Evolutionary conservation across 1,140 invertebrate species (phyloP).

Genomic region (Tachypleus tridentatus): DNA sequence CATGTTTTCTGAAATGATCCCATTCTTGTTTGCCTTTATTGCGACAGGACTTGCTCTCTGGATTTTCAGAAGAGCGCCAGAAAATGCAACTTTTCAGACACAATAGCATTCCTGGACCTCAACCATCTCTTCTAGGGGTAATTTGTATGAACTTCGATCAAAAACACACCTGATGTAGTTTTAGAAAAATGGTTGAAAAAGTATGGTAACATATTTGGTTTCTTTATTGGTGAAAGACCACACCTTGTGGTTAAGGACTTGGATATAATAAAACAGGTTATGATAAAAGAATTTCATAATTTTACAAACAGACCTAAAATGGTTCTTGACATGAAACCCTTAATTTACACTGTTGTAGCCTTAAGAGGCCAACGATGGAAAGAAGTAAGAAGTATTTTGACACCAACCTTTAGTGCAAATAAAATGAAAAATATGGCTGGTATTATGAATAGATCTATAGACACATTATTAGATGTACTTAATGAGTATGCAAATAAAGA

Average conservation of each 20-base stretch:
- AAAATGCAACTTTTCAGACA: neutral
- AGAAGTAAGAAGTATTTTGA: slow-evolving; percentile 36
- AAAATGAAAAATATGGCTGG: slow-evolving; percentile 38
- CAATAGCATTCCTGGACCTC: slow-evolving; percentile 29
- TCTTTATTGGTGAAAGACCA: slow-evolving; percentile 29
- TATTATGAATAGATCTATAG: slow-evolving; percentile 29
- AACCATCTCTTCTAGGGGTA: slow-evolving; percentile 31
- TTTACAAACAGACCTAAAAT: slow-evolving; percentile 30
- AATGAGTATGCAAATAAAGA: slow-evolving; percentile 13
- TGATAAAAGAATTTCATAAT: slow-evolving; percentile 29
- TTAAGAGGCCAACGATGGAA: slow-evolving; percentile 38
- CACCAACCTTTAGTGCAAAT: slow-evolving; percentile 40
- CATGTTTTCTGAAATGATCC: too few species aligned
- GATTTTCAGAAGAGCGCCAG: neutral
- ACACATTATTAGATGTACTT: slow-evolving; percentile 26
- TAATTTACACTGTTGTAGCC: slow-evolving; percentile 28
- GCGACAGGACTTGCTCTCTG: neutral
- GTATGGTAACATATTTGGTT: slow-evolving; percentile 34
- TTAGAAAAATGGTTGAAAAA: slow-evolving; percentile 29
- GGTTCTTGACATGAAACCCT: slow-evolving; percentile 27
- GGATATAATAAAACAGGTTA: slow-evolving; percentile 26
- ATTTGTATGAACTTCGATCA: slow-evolving; percentile 22
- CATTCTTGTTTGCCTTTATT: too few species aligned
- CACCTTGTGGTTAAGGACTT: slow-evolving; percentile 30
- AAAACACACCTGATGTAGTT: slow-evolving; percentile 19